Base-by-base conservation (phyloP, 2,113 vertebrate genomes). In the Corynorhinus townsendii region DNA sequence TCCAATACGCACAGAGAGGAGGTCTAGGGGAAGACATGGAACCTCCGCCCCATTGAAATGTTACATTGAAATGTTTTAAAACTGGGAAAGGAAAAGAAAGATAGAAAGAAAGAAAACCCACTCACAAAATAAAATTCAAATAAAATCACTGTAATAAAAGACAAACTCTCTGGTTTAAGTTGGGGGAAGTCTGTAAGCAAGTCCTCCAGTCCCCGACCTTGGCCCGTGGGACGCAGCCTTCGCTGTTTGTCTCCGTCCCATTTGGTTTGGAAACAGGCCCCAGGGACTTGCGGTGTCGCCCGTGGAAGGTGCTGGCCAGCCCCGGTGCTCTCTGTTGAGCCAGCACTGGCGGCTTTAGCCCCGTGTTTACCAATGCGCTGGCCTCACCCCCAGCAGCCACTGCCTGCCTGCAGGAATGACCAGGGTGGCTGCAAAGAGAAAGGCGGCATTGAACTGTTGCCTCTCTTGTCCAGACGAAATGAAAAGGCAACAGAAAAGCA, bases 31-130 rank as follows among this genome's bases (percentile, higher is more conserved):
- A 72, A 38, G 76, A 19, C 62, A 40, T 62, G 79, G 49, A 30
- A 2, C 40, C 97, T 93, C 79, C 90, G 82, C 95, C 97, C 95
- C 98, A 98, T 95, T 93, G 97, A 92, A 97, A 96, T 68, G 96
- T 95, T 95, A 96, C 98, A 54, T 54, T 22, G 52, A 54, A 56
- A 56, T 22, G 97, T 97, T 97, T 98, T 97, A 75, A 68, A 86
- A 79, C 19, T 2, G 30, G 47, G 4, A 40, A 40, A 45, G 12
- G 52, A 11, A 6, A 38, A 15, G 7, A 17, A 16, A 6, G 10
- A 33, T 52, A 49, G 17, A n/a, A 76, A 80, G 24, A 17, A 80
- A 45, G 47, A 83, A 77, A 69, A 54, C 30, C 17, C 85, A 8
- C 0, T 5, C n/a, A 20, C 71, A 16, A 8, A 54, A n/a, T 38